Conservation (phyloP, 2,888 invertebrate genomes). For the Cinara cedri region DNA sequence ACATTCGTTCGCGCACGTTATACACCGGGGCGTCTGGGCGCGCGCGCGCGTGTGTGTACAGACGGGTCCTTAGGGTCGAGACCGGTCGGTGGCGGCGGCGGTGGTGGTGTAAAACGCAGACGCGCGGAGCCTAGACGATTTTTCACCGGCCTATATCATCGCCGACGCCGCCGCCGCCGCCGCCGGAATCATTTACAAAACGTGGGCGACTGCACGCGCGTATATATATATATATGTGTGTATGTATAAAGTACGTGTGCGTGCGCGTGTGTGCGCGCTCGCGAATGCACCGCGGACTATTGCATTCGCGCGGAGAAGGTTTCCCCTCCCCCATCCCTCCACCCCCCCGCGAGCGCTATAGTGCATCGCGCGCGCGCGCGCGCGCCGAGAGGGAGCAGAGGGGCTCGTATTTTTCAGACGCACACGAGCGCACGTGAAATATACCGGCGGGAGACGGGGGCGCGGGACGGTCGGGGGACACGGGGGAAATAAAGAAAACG, state of each 20-base stretch:
- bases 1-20: neutral
- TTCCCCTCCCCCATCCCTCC: no score
- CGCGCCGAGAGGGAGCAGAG: no score
- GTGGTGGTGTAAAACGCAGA: conserved; percentile 1
- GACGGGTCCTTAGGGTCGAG: neutral
- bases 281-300: neutral
- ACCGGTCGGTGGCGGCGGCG: neutral
- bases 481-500: neutral
- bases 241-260: neutral
- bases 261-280: neutral
- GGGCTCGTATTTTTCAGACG: neutral
- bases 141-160: conserved; percentile 40
- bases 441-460: neutral
- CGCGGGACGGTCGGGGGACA: neutral
- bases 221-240: neutral
- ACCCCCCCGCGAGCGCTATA: no score
- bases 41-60: neutral
- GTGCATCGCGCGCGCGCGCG: no score
- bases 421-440: neutral
- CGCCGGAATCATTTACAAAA: conserved; percentile 33
- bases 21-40: neutral
- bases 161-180: conserved; percentile 8
- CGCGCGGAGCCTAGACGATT: conserved; percentile 42
- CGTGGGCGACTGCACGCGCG: neutral
- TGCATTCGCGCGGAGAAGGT: no score